A percentile compares a stretch with the other conserved stretches of the same genome.
phyloP scores from a whole-genome alignment of 2,113 vertebrate genomes.

The Cryptotis parvus region DNA sequence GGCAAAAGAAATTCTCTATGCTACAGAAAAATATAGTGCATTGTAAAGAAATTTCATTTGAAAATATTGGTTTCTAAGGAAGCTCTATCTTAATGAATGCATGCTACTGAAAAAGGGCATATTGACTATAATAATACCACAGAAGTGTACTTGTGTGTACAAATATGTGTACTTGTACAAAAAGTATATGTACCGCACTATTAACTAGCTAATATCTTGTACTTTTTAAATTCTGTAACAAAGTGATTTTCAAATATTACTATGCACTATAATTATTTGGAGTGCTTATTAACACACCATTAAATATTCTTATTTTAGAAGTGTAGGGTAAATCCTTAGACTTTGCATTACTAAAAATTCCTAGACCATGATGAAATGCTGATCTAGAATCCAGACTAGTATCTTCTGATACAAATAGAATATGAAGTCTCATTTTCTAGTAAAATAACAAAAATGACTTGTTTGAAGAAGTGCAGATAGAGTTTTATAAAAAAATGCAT shows the following conservation, averaged over 20 bases:
- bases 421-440: neutral
- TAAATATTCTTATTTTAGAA: neutral
- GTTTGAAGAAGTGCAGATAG: neutral
- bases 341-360: neutral
- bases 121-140: neutral
- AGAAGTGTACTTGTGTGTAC: neutral
- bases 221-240: neutral
- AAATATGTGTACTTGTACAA: neutral
- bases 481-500: conserved; percentile 7
- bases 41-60: neutral
- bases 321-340: neutral
- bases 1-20: conserved; percentile 58
- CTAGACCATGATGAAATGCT: neutral
- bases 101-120: neutral
- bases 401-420: neutral
- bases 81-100: neutral
- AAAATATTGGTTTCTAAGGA: neutral
- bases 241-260: conserved; percentile 30
- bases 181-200: neutral
- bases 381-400: neutral
- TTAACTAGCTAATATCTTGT: neutral
- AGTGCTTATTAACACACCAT: neutral
- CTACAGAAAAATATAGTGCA: conserved; percentile 30
- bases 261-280: neutral
- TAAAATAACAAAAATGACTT: neutral